Evolutionary conservation across 2,888 invertebrate genomes (phyloP).

Genomic region (Gandaritis pyraliata): DNA sequence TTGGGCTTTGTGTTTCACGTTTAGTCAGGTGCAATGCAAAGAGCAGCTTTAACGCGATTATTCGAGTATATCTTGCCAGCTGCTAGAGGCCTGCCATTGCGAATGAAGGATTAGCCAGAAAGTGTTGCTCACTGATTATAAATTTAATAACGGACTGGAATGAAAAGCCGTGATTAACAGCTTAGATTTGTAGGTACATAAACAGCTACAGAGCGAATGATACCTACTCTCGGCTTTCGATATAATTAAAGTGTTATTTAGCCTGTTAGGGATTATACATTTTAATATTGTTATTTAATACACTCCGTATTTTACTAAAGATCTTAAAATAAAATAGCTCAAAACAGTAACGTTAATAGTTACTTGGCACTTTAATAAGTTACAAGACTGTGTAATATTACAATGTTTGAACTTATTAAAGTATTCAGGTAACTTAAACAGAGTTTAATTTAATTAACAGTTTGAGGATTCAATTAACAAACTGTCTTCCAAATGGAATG

Average conservation of each 20-base stretch:
- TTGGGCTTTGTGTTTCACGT: conserved; percentile 28
- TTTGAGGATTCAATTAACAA: conserved; percentile 30
- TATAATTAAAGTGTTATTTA: conserved; percentile 17
- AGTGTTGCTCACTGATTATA: conserved; percentile 52
- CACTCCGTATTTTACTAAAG: conserved; percentile 7
- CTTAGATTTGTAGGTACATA: conserved; percentile 33
- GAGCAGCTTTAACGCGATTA: conserved; percentile 47
- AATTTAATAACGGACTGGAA: conserved; percentile 49
- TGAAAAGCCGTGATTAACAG: conserved; percentile 42
- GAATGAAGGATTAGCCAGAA: conserved; percentile 47
- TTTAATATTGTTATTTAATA: conserved; percentile 17
- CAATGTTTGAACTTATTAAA: conserved; percentile 25
- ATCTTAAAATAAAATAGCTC: conserved; percentile 1
- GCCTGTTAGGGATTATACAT: conserved; percentile 6
- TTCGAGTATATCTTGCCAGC: conserved; percentile 41
- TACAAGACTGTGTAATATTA: too few relatives aligned
- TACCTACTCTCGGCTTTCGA: conserved; percentile 10
- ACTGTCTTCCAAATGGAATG: conserved; percentile 15
- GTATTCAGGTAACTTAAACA: conserved; percentile 26
- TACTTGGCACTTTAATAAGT: too few relatives aligned
- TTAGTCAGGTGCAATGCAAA: conserved; percentile 47
- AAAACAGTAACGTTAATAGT: conserved; percentile 18
- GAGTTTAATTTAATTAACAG: conserved; percentile 31
- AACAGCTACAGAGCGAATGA: conserved; percentile 16
- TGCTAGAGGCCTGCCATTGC: conserved; percentile 33